Conservation (phyloP, 2,113 vertebrate genomes). For the Eleginops maclovinus region DNA sequence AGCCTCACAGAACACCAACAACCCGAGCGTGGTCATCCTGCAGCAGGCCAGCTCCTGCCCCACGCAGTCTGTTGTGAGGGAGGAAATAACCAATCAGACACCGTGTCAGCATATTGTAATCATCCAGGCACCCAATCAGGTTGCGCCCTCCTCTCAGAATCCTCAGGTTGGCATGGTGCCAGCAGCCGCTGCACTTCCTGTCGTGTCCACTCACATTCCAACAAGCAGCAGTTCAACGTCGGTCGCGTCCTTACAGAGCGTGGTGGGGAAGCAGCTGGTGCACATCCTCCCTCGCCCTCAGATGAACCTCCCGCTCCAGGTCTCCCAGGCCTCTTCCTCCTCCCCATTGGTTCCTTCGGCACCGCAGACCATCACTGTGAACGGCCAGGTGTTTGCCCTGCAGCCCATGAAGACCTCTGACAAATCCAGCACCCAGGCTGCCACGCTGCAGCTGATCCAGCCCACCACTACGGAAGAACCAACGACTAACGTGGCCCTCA, state of each 20-base stretch:
- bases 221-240: conserved; percentile 82
- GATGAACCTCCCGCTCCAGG: conserved; percentile 50
- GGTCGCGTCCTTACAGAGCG: conserved; percentile 86
- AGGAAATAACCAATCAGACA: conserved; percentile 88
- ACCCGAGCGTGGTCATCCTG: conserved; percentile 94
- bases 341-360: conserved; percentile 80
- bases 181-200: conserved; percentile 82
- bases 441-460: conserved; percentile 93
- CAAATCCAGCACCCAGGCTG: conserved; percentile 85
- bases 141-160: conserved; percentile 83
- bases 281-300: conserved; percentile 95
- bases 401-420: conserved; percentile 93
- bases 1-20: conserved; percentile 86
- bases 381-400: conserved; percentile 96
- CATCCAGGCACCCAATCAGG: conserved; percentile 94
- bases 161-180: conserved; percentile 85
- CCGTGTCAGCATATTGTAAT: conserved; percentile 97
- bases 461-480: conserved; percentile 95
- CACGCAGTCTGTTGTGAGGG: conserved; percentile 87
- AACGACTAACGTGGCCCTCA: conserved; percentile 93
- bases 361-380: conserved; percentile 96
- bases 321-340: conserved; percentile 57
- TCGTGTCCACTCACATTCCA: conserved; percentile 78
- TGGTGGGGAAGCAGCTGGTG: conserved; percentile 95
- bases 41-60: conserved; percentile 90